phyloP scores from a whole-genome alignment of 2,888 invertebrate species.

The Homarus gammarus region DNA sequence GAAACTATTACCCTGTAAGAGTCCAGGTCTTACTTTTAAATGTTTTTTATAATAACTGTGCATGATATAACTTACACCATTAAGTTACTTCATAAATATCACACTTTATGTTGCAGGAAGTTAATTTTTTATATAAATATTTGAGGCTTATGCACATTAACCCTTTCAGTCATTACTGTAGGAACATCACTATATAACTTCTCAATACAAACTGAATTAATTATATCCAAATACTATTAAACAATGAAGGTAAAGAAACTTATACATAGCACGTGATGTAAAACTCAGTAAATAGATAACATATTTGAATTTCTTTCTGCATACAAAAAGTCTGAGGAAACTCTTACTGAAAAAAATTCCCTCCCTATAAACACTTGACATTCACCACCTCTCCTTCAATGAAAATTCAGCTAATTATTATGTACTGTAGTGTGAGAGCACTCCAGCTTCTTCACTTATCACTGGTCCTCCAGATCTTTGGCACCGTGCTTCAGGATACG shows the following conservation, averaged over 20 bases:
- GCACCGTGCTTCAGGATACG: slow-evolving; percentile 99
- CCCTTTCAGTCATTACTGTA: neutral
- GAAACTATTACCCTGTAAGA: neutral
- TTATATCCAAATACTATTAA: too few relatives aligned
- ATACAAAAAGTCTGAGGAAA: too few relatives aligned
- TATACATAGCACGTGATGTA: too few relatives aligned
- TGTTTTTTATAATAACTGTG: neutral
- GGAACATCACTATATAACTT: neutral
- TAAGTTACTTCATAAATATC: neutral
- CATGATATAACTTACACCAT: neutral
- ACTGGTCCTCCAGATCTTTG: slow-evolving; percentile 98
- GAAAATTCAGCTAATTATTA: too few relatives aligned
- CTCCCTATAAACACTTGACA: too few relatives aligned
- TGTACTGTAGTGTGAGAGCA: too few relatives aligned
- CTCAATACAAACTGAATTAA: too few relatives aligned
- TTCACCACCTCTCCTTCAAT: too few relatives aligned
- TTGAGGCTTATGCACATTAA: neutral
- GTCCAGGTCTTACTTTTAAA: slow-evolving; percentile 12
- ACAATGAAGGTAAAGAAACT: too few relatives aligned
- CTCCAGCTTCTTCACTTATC: slow-evolving; percentile 13
- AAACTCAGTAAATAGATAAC: too few relatives aligned
- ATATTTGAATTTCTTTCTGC: too few relatives aligned
- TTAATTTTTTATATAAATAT: neutral
- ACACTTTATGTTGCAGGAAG: neutral
- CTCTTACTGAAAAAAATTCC: too few relatives aligned